phyloP scores from a whole-genome alignment of 2,797 vertebrate genomes.

The Phoebastria nigripes region DNA sequence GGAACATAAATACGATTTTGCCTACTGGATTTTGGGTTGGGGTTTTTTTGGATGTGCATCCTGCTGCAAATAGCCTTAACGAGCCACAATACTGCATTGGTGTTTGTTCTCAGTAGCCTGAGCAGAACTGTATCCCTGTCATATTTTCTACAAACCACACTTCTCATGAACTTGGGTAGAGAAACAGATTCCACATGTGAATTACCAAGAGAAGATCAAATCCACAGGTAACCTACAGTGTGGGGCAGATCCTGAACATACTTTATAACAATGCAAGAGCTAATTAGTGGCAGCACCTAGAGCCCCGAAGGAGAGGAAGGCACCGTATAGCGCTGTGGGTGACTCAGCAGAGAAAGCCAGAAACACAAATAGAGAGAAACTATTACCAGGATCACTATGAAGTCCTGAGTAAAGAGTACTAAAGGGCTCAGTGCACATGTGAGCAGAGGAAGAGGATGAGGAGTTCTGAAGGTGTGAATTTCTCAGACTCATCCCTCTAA shows the following conservation, averaged over 20 bases:
- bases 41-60: not conserved
- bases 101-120: not conserved
- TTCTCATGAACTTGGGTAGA: not conserved
- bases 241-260: not conserved
- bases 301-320: not conserved
- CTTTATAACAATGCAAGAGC: not conserved
- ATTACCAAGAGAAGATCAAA: slow-evolving; percentile 19
- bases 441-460: not conserved
- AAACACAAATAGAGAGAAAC: not conserved
- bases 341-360: slow-evolving; percentile 27
- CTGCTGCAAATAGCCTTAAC: not conserved
- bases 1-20: not conserved
- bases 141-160: not conserved
- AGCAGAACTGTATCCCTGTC: not conserved
- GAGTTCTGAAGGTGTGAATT: slow-evolving; percentile 40
- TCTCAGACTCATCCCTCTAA: slow-evolving; percentile 47
- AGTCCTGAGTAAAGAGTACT: not conserved
- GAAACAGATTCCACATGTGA: not conserved
- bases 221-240: not conserved
- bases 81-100: not conserved
- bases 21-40: not conserved
- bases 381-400: not conserved
- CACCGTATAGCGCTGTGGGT: not conserved
- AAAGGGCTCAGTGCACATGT: not conserved
- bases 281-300: not conserved